Base-by-base conservation (phyloP, 1,140 invertebrate genomes). In the Cotesia glomerata region DNA sequence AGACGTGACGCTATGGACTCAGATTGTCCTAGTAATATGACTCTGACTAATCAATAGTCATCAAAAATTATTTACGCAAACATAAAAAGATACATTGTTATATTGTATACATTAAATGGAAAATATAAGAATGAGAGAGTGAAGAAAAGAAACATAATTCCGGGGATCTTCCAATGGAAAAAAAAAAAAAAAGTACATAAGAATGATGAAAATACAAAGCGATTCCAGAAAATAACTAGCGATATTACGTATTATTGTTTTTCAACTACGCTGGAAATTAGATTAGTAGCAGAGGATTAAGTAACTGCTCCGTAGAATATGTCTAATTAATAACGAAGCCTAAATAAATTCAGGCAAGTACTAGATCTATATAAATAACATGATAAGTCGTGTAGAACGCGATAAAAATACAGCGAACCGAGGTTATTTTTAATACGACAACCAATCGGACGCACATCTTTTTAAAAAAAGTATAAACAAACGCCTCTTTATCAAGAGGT, bases 361-460 rank as follows among this genome's bases (percentile, higher is more conserved):
- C 16, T 13, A 49, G 36, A 65, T 39, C 5, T 51, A 9, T 51
- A 9, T 49, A n/a, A n/a, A 59, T 16, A 66, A 58, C 16, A 39
- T 36, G 45, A 66, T 63, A 66, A 65, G 26, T 59, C 68, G 54
- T 65, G 65, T 74, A 71, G 69, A 71, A 61, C 69, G 73, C 69
- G 69, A 65, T 34, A 39, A 72, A 68, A 16, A 66, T 73, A 51
- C 58, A 75, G 80, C 79, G 79, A 80, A 83, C 85, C 86, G 85
- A 87, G 86, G 86, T 87, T 87, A 87, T 87, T 87, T 87, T 87
- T 87, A 87, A 87, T 87, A 87, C 85, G 84, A 86, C 86, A 83
- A 86, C 86, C 86, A 86, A 87, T 87, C 86, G 86, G 86, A 82
- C 79, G 79, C 78, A 79, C 74, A 67, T 66, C 16, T 66, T 70